Percentiles rank a stretch among this genome's conserved stretches.
phyloP scores from a whole-genome alignment of 2,113 vertebrate species.

The Callaeas wilsoni region DNA sequence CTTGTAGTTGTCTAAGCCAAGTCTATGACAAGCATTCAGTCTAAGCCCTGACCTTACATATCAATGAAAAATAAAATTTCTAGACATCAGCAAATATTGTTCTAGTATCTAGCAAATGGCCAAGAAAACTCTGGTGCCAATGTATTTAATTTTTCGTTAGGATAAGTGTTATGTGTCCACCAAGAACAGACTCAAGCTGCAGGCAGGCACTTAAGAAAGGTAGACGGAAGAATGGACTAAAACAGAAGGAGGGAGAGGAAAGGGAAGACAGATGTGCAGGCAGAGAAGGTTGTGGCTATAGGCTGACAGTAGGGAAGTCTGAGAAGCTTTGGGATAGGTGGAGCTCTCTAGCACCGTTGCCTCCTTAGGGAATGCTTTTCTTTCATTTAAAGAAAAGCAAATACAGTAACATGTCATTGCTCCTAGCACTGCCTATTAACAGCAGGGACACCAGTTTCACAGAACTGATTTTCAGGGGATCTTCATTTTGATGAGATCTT shows the following conservation, averaged over 20 bases:
- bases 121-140: not conserved
- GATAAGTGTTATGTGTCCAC: not conserved
- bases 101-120: not conserved
- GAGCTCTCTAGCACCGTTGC: not conserved
- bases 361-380: not conserved
- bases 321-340: not conserved
- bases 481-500: slow-evolving; percentile 15
- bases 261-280: not conserved
- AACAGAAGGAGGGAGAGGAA: not conserved
- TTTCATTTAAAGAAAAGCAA: not conserved
- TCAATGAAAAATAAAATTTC: not conserved
- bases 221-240: not conserved
- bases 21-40: not conserved
- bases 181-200: not conserved
- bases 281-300: not conserved
- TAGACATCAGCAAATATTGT: not conserved
- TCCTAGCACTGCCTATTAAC: not conserved
- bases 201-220: not conserved
- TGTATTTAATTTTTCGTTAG: not conserved
- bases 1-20: not conserved
- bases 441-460: not conserved
- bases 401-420: not conserved
- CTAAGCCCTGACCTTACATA: not conserved
- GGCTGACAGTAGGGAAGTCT: not conserved
- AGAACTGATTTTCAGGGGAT: not conserved